Conservation (phyloP, 2,888 invertebrate genomes). For the Beris chalybata region DNA sequence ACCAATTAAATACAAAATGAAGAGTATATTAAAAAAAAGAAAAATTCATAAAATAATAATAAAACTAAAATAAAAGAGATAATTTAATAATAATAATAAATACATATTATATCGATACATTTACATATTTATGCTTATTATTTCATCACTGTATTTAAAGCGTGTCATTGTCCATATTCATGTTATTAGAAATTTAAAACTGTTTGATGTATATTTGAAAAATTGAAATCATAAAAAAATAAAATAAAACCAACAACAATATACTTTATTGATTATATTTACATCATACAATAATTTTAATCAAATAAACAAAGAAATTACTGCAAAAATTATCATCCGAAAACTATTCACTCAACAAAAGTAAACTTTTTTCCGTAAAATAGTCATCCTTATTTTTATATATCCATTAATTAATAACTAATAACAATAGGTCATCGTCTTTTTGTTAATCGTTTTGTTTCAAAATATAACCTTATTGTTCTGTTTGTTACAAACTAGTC, state of each 20-base stretch:
- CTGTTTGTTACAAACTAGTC: no score
- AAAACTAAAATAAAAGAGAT: neutral
- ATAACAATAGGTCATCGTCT: no score
- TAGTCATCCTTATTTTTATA: no score
- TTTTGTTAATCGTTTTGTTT: no score
- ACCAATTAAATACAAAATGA: neutral
- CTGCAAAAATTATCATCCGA: no score
- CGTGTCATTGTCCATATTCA: constrained; percentile 40
- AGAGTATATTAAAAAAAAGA: no score
- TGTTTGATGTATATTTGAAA: constrained; percentile 34
- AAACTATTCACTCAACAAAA: no score
- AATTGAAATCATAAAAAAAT: constrained; percentile 31
- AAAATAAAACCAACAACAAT: constrained; percentile 5
- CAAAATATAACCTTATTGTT: no score
- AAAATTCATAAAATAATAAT: no score
- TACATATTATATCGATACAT: constrained; percentile 8
- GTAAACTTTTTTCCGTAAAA: no score
- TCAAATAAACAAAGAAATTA: no score
- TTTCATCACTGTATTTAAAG: constrained; percentile 30
- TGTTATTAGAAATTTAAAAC: constrained; percentile 37
- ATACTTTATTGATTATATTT: neutral
- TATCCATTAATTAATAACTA: no score
- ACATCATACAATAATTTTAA: neutral
- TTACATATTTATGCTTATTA: constrained; percentile 30
- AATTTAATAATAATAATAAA: constrained; percentile 18